Conservation (phyloP, 2,888 invertebrate genomes). For the Xestia rhomboidea region DNA sequence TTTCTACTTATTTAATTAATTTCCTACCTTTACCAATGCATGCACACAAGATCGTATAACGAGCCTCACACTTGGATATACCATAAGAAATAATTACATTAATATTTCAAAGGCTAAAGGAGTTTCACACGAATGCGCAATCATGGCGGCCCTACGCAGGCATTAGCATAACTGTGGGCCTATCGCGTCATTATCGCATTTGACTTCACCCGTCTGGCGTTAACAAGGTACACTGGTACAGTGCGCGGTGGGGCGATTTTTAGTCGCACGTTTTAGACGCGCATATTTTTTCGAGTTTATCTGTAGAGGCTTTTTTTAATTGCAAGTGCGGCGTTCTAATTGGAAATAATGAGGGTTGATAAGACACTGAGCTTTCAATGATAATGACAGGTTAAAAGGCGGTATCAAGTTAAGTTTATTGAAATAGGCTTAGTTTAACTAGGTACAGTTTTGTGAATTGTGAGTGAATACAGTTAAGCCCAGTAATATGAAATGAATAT, state of each 20-base stretch:
- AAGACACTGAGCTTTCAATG: neutral
- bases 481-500: neutral
- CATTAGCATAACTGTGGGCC: slow-evolving; percentile 72
- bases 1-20: neutral
- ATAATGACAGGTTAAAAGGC: neutral
- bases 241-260: slow-evolving; percentile 32
- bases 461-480: neutral
- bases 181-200: slow-evolving; percentile 78
- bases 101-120: slow-evolving; percentile 57
- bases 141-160: slow-evolving; percentile 62
- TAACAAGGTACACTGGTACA: slow-evolving; percentile 65
- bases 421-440: neutral
- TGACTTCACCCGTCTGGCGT: slow-evolving; percentile 68
- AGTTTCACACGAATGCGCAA: slow-evolving; percentile 52
- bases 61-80: neutral
- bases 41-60: slow-evolving; percentile 2
- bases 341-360: slow-evolving; percentile 21
- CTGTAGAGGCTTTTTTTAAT: slow-evolving; percentile 8
- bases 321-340: neutral
- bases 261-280: slow-evolving; percentile 37
- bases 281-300: slow-evolving; percentile 10
- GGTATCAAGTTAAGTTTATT: neutral
- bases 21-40: neutral
- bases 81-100: slow-evolving; percentile 51
- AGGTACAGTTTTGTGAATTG: neutral